Evolutionary conservation across 2,113 vertebrate genomes (phyloP).

Genomic region (Elanoides forficatus): DNA sequence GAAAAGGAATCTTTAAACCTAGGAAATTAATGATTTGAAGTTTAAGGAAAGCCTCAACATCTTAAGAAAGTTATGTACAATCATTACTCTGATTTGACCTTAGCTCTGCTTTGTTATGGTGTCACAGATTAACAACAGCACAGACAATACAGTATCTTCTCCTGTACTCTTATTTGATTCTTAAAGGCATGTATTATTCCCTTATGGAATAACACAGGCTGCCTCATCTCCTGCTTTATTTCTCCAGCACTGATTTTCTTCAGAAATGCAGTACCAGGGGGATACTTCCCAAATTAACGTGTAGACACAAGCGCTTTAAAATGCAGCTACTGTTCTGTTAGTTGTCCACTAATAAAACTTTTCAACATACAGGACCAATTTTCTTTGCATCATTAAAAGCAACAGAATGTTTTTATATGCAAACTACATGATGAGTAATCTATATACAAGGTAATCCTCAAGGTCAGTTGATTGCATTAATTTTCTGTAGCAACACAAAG

Average conservation of each 20-base stretch:
- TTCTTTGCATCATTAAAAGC: background rate
- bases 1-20: background rate
- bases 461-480: background rate
- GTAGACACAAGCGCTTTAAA: background rate
- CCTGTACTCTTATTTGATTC: background rate
- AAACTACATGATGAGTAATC: background rate
- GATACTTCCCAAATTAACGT: background rate
- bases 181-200: background rate
- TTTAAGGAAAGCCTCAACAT: background rate
- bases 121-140: background rate
- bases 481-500: background rate
- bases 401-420: background rate
- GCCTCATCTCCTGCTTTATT: background rate
- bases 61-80: fast-evolving
- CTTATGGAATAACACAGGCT: background rate
- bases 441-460: background rate
- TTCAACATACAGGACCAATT: background rate
- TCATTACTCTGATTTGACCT: background rate
- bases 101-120: background rate
- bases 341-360: background rate
- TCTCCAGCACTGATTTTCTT: background rate
- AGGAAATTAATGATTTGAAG: background rate
- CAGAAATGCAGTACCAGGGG: background rate
- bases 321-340: background rate
- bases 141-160: background rate